Evolutionary conservation across 53 echinoderm and acorn worm genomes (phyloP), one percentile per base, ranked within the genome.

Genomic region (Crossaster papposus): DNA sequence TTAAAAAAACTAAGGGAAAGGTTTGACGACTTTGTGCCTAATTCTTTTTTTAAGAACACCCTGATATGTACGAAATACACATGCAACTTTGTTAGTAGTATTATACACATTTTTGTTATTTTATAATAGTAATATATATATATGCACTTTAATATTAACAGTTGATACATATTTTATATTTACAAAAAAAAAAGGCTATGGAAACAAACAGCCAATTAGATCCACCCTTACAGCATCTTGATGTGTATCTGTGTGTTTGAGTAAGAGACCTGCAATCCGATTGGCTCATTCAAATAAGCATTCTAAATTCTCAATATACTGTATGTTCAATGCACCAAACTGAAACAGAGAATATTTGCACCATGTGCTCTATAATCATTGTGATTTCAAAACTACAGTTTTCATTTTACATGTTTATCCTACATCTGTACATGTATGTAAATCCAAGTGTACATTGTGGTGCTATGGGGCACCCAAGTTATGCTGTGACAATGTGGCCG

Each of bases 51-150:
- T 68, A 26, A 22, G 55, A 80, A 55, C 75, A 87, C 87, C 87
- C 87, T 87, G 52, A 75, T 72, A 51, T 68, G 65, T 51, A 87
- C 58, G 35, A 76, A 62, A 77, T 58, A 76, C 77, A 87, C 87
- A 87, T 87, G 87, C 87, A 87, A 76, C 87, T 87, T 76, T 76
- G 87, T 87, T 87, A 76, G 87, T 87, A 77, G 36, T 77, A 75
- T 62, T 35, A 36, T 87, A 87, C 87, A 87, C 54, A 87, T 20
- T 55, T 77, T 30, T 85, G 85, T 85, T 73, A 73, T 70, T 70
- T 68, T 85, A 17, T 87, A 83, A 14, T 3, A 58, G 55, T 63
- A 77, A 15, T 55, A 63, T 29, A 58, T 87, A 76, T 87, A 76
- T 75, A 87, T 87, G 76, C 77, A 87, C 24, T 77, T n/a, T 54